These are phyloP conservation scores for Pipistrellus pygmaeus DNA, from an alignment of 2,797 vertebrate genomes.

Conservation along the genomic window DNA sequence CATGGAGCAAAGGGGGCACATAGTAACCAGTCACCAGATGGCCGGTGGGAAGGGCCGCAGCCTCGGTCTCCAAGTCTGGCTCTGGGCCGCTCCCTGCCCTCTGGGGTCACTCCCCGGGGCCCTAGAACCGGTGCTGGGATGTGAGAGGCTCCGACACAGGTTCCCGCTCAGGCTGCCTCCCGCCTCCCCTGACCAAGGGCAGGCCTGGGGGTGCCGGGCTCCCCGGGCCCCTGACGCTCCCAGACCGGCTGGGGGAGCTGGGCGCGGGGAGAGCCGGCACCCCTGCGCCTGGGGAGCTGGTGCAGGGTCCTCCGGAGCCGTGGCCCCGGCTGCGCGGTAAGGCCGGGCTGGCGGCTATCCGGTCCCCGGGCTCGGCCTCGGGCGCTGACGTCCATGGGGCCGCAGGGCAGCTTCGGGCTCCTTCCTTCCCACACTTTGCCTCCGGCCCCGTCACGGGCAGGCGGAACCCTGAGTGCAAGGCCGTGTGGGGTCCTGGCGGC, in stretches of 20 bases:
- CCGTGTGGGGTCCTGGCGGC: not conserved
- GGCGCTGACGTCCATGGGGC: not conserved
- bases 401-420: not conserved
- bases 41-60: not conserved
- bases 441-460: fast-evolving
- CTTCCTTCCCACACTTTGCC: not conserved
- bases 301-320: not conserved
- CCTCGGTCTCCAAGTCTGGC: not conserved
- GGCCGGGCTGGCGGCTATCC: not conserved
- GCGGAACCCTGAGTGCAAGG: no score
- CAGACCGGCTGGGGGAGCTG: constrained; percentile 42
- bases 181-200: not conserved
- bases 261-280: not conserved
- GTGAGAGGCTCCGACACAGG: fast-evolving
- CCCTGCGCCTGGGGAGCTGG: not conserved
- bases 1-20: not conserved
- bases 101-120: not conserved
- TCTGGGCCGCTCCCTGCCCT: not conserved
- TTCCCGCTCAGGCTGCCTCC: not conserved
- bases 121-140: not conserved
- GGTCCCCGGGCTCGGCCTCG: not conserved
- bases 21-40: not conserved
- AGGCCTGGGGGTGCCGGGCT: not conserved
- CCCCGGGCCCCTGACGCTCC: not conserved
- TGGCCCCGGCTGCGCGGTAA: not conserved